Evolutionary conservation across 2,888 invertebrate genomes (phyloP).

Genomic region (Gymnocheta viridis): DNA sequence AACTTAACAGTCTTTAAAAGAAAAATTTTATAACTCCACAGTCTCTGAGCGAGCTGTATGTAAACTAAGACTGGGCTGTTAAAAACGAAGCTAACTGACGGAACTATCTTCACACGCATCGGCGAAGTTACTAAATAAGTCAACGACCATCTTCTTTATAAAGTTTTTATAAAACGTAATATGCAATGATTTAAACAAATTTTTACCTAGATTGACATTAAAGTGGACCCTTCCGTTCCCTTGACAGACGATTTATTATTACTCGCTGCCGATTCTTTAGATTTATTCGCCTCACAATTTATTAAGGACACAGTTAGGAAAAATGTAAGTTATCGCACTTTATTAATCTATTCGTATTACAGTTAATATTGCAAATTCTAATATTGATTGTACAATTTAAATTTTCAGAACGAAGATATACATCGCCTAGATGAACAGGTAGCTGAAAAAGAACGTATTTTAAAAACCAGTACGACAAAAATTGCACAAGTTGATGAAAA

Average conservation of each 20-base stretch:
- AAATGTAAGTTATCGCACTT: conserved; percentile 85
- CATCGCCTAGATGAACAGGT: conserved; percentile 87
- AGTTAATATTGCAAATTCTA: too few relatives aligned
- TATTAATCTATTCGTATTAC: not conserved
- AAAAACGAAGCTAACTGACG: too few relatives aligned
- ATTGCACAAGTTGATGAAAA: conserved; percentile 88
- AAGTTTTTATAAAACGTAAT: not conserved
- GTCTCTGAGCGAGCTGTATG: too few relatives aligned
- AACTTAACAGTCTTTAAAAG: too few relatives aligned
- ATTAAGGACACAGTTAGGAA: conserved; percentile 87
- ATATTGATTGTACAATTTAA: conserved; percentile 47
- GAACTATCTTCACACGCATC: too few relatives aligned
- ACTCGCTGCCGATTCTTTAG: conserved; percentile 86
- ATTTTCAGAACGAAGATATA: conserved; percentile 87
- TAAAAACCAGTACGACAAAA: conserved; percentile 86
- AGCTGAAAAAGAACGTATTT: conserved; percentile 82
- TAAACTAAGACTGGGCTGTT: too few relatives aligned
- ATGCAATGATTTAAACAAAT: not conserved
- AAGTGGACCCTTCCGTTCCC: conserved; percentile 83
- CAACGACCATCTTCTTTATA: not conserved
- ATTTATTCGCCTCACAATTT: conserved; percentile 85
- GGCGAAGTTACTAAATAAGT: not conserved
- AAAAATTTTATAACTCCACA: too few relatives aligned
- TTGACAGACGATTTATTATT: conserved; percentile 85
- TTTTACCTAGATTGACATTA: conserved; percentile 81